Evolutionary conservation across 2,888 invertebrate species (phyloP), one percentile per base, ranked within the genome.

Genomic region (Synergus gifuensis): DNA sequence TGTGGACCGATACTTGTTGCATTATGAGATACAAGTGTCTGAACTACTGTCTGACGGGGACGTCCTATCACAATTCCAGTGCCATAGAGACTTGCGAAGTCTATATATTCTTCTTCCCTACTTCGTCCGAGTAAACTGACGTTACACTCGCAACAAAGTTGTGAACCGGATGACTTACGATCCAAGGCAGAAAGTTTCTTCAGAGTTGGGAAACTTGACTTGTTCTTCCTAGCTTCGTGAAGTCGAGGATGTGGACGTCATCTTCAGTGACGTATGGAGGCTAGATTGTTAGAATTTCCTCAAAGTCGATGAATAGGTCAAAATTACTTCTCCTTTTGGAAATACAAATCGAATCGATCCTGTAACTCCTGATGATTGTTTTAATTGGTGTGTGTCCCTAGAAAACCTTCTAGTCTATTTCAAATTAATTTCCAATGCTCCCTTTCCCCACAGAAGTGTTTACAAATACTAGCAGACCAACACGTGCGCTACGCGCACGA

Each of bases 171-270:
- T 73, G 73, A 73, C 73, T 73, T 54, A 73, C 54, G 73, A 54
- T 73, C 49, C 36, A 14, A 46, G n/a, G n/a, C 49, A 49, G 73
- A 73, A 73, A 73, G 28, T 73, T 73, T 73, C 54, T 73, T 73
- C 36, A 9, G 49, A 73, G 49, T 54, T 36, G 9, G 9, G 22
- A 73, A 73, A 73, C 73, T 73, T 73, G 73, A 49, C 69, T 69
- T 69, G 69, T 69, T 69, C 73, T 73, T 73, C 54, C 46, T 28
- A 28, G 28, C 28, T 36, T 22, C 54, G 12, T 18, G 14, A 22
- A 73, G 49, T 49, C n/a, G 14, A 16, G 49, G 28, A 54, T 49
- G 36, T 73, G 73, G 73, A 73, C 73, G 49, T 73, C 54, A 73
- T 9, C 36, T 73, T 54, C 73, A 54, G 36, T 49, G 49, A 73